Conservation (phyloP, 2,797 vertebrate species). For the Sarcoramphus papa region DNA sequence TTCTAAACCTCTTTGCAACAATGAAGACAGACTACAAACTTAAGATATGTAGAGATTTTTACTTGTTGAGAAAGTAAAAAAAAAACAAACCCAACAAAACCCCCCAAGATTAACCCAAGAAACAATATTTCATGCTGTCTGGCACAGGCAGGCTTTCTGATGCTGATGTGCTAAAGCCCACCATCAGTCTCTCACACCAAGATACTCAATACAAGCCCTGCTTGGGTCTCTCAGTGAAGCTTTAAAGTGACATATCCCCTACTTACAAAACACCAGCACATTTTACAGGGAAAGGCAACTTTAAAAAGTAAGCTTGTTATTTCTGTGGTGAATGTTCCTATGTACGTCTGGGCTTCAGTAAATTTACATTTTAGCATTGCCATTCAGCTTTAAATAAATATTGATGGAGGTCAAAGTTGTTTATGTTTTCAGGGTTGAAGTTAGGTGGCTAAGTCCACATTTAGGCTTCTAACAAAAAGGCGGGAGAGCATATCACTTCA, state of each 20-base stretch:
- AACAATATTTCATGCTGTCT: not conserved
- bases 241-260: not conserved
- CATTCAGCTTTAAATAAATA: not conserved
- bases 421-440: not conserved
- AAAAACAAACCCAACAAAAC: rapidly evolving
- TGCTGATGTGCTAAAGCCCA: not conserved
- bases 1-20: not conserved
- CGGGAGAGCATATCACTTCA: rapidly evolving
- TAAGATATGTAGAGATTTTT: not conserved
- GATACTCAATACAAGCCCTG: not conserved
- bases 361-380: not conserved
- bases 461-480: not conserved
- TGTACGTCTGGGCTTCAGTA: not conserved
- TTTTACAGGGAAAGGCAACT: not conserved
- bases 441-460: not conserved
- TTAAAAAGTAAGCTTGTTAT: not conserved
- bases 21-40: not conserved
- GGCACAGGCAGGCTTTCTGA: not conserved
- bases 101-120: not conserved
- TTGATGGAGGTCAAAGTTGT: not conserved
- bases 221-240: not conserved
- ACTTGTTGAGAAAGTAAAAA: not conserved
- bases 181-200: not conserved
- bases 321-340: not conserved
- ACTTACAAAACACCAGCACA: not conserved